Base-by-base conservation (phyloP, 2,113 vertebrate species). In the Lepus timidus region DNA sequence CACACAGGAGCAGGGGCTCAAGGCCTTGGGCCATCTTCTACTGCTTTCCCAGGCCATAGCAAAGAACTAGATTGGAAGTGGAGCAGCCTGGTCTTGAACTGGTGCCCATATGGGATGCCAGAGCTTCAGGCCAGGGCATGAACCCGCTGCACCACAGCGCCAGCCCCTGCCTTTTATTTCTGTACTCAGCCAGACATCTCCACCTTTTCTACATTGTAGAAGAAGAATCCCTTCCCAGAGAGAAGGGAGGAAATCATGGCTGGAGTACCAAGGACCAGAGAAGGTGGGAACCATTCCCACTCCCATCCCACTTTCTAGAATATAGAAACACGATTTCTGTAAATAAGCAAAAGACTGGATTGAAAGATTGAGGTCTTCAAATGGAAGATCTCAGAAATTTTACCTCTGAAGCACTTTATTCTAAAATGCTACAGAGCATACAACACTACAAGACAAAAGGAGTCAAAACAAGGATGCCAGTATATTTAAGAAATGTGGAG, bases 161-260 rank as follows among this genome's bases (percentile, higher is more conserved):
- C 44, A 7, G 44, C 44, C 44, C 44, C 44, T 44, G 61, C 13
- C 17, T n/a, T 27, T n/a, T 3, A 9, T 6, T 6, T 11, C 20
- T 6, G 8, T 55, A 44, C 0, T 10, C 10, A 67, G 11, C 16
- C 31, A 51, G 61, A 23, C 29, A 51, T 11, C 4, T 10, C 0
- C 11, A 4, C 4, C 1, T 5, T 9, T 27, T 4, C 11, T 39
- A n/a, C 9, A 0, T 4, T 17, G 13, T 3, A 44, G 4, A 36
- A 31, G 25, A 19, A 74, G 6, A 2, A 4, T 36, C 29, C 3
- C 4, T 44, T 29, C 29, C 13, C 22, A 0, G 16, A 51, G 23
- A 27, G 1, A 13, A 2, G 12, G 1, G 9, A 4, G 14, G 6
- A 55, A 81, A 70, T 9, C n/a, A 10, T 9, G 27, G 4, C 25